Conservation (phyloP, 2,797 vertebrate genomes). For the Steatocranus sp. region DNA sequence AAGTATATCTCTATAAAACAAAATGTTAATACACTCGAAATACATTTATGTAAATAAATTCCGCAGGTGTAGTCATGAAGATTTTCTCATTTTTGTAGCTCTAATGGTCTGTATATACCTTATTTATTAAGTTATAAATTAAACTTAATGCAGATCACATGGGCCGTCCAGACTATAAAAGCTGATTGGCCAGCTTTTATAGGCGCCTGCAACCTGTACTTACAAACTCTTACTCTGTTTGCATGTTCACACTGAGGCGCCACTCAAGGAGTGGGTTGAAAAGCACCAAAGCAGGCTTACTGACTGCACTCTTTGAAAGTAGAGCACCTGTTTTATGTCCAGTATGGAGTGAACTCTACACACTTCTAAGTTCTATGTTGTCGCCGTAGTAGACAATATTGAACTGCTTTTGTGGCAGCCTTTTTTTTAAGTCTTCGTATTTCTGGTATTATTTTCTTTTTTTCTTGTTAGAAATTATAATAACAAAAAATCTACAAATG, state of each 20-base stretch:
- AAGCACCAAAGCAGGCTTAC: background rate
- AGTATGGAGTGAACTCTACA: background rate
- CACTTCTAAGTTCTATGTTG: background rate
- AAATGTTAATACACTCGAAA: background rate
- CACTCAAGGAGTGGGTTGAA: background rate
- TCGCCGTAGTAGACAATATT: fast-evolving
- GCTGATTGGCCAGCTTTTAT: background rate
- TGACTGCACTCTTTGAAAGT: background rate
- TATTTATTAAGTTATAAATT: background rate
- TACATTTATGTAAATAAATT: background rate
- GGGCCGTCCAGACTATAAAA: background rate
- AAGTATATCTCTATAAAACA: background rate
- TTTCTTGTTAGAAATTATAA: background rate
- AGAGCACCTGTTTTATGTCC: fast-evolving
- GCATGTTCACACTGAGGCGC: background rate
- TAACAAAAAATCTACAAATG: background rate
- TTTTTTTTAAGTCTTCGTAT: background rate
- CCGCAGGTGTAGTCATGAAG: background rate
- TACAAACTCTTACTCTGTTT: background rate
- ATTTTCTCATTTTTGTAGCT: background rate
- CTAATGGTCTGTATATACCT: background rate
- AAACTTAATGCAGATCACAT: background rate
- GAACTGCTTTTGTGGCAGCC: background rate
- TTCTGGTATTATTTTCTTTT: background rate
- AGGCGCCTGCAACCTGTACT: fast-evolving